These are phyloP conservation scores for Drosophila dives DNA, from an alignment of 2,888 invertebrate species.

Conservation along the genomic window DNA sequence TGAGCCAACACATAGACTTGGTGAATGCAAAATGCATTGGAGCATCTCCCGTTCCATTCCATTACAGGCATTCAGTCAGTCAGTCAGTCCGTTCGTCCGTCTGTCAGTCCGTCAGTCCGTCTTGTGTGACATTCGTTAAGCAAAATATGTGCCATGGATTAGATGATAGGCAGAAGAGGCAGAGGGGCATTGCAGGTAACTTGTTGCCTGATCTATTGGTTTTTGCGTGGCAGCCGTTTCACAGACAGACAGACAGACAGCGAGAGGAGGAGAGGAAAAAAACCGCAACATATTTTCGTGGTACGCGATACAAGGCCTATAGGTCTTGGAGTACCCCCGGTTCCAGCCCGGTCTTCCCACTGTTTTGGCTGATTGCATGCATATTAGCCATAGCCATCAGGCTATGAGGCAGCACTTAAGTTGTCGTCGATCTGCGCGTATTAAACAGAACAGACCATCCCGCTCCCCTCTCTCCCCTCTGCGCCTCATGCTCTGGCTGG, in stretches of 20 bases:
- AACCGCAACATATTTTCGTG: slow-evolving; percentile 72
- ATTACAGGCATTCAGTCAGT: slow-evolving; percentile 42
- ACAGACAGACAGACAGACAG: slow-evolving; percentile 23
- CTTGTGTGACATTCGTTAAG: slow-evolving; percentile 74
- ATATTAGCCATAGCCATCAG: slow-evolving; percentile 76
- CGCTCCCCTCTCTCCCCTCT: neutral
- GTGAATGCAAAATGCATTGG: slow-evolving; percentile 60
- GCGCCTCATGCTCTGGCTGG: slow-evolving; percentile 18
- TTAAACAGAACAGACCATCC: slow-evolving; percentile 40
- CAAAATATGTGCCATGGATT: slow-evolving; percentile 73
- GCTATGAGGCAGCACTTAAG: slow-evolving; percentile 45
- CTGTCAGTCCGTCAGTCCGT: slow-evolving; percentile 12
- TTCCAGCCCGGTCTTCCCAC: slow-evolving; percentile 2
- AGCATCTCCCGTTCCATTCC: slow-evolving; percentile 47
- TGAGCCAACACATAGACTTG: slow-evolving; percentile 66
- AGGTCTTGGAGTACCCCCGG: neutral
- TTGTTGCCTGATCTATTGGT: slow-evolving; percentile 77
- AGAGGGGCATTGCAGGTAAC: slow-evolving; percentile 7
- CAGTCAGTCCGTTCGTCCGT: slow-evolving; percentile 4
- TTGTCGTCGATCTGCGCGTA: slow-evolving; percentile 66
- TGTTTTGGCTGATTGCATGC: slow-evolving; percentile 76
- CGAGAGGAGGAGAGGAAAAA: slow-evolving; percentile 11
- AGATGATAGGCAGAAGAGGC: neutral
- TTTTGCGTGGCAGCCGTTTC: slow-evolving; percentile 73
- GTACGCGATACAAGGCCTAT: slow-evolving; percentile 40